phyloP scores from a whole-genome alignment of 2,113 vertebrate genomes.

The Brachypteracias leptosomus region DNA sequence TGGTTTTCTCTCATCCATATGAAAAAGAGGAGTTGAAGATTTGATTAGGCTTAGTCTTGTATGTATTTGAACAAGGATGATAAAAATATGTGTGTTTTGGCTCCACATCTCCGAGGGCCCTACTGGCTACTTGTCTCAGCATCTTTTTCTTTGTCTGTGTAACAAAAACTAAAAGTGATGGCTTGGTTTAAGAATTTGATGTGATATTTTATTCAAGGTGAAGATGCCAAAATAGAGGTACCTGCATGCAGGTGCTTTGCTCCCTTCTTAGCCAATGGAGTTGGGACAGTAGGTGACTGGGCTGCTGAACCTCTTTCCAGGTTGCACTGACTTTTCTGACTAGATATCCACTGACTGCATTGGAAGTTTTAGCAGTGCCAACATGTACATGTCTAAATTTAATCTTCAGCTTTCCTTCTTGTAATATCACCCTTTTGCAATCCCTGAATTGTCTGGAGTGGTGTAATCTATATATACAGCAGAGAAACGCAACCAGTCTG shows the following conservation, averaged over 20 bases:
- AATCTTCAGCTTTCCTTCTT: neutral
- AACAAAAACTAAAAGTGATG: neutral
- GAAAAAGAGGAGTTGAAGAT: neutral
- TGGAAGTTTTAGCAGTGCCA: neutral
- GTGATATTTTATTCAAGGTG: neutral
- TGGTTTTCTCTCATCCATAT: neutral
- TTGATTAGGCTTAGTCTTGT: neutral
- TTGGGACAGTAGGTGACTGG: neutral
- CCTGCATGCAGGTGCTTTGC: neutral
- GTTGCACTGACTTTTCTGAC: neutral
- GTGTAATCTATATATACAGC: neutral
- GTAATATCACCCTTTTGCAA: neutral
- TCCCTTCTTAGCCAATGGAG: neutral
- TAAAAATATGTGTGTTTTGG: neutral
- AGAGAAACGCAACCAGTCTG: neutral
- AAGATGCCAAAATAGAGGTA: neutral
- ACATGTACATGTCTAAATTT: neutral
- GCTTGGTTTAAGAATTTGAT: neutral
- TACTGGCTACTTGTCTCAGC: neutral
- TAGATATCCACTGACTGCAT: neutral
- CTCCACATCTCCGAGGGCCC: neutral
- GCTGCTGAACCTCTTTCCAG: neutral
- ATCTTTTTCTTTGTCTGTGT: neutral
- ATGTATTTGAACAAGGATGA: neutral
- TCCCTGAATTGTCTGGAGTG: neutral